Conservation (phyloP, 2,797 vertebrate genomes). For the Malacoraja senta region DNA sequence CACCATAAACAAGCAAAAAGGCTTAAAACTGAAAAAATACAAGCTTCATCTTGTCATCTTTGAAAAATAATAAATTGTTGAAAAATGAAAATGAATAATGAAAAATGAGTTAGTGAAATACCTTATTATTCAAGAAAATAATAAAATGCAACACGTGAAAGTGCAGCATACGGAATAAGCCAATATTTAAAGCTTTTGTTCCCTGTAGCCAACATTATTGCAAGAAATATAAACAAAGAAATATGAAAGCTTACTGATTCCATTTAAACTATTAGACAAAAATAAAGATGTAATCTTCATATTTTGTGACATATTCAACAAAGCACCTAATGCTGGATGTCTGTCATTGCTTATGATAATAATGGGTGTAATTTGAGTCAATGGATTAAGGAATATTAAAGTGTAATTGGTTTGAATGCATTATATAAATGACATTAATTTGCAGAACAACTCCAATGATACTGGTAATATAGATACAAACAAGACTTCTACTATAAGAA, state of each 20-base stretch:
- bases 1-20: neutral
- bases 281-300: too few relatives aligned
- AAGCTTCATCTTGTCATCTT: neutral
- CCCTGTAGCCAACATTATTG: neutral
- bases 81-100: too few relatives aligned
- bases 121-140: neutral
- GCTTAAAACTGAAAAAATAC: neutral
- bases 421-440: neutral
- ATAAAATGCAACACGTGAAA: neutral
- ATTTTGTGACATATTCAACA: neutral
- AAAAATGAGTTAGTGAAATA: neutral
- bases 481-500: too few relatives aligned
- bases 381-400: neutral
- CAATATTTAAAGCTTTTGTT: neutral
- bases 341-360: too few relatives aligned
- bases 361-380: neutral
- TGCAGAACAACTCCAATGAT: neutral
- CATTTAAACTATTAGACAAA: too few relatives aligned
- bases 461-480: too few relatives aligned
- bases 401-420: neutral
- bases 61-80: neutral
- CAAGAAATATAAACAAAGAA: neutral
- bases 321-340: neutral
- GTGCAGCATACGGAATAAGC: neutral
- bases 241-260: too few relatives aligned